These are phyloP conservation scores for Gastrophryne carolinensis DNA, from an alignment of 2,797 vertebrate species.

Conservation along the genomic window DNA sequence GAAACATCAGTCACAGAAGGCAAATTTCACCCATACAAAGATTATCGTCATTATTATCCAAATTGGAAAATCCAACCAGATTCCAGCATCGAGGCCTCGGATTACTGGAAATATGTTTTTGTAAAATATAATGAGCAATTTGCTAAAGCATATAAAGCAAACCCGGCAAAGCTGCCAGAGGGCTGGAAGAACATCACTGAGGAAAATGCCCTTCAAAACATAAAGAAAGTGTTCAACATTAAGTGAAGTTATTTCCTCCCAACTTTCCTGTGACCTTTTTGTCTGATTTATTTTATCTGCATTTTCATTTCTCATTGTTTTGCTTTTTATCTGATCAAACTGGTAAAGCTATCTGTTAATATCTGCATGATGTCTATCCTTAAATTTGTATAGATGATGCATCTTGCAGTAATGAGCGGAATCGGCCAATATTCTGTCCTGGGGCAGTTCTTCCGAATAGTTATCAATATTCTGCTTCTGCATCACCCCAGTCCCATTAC, in stretches of 20 bases:
- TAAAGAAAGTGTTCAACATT: constrained; percentile 48
- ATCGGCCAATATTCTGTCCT: no score
- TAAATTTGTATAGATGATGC: no score
- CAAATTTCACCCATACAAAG: constrained; percentile 50
- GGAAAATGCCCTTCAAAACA: constrained; percentile 52
- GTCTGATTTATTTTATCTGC: no score
- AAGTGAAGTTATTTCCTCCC: not conserved
- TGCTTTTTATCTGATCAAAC: no score
- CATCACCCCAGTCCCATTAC: no score
- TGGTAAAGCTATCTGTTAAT: no score
- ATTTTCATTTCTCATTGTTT: no score
- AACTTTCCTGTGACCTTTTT: no score
- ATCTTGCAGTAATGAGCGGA: no score
- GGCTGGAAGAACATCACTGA: constrained; percentile 59
- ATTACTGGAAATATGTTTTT: constrained; percentile 73
- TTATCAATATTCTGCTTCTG: no score
- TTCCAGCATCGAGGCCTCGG: constrained; percentile 57
- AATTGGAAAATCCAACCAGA: constrained; percentile 66
- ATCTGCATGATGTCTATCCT: no score
- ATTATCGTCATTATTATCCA: constrained; percentile 52
- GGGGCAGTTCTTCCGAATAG: no score
- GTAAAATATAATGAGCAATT: constrained; percentile 56
- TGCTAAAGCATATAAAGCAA: constrained; percentile 48
- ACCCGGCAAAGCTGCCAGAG: constrained; percentile 58
- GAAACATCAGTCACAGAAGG: accelerated